phyloP scores from a whole-genome alignment of 2,113 vertebrate genomes.

The Synodontis membranacea region DNA sequence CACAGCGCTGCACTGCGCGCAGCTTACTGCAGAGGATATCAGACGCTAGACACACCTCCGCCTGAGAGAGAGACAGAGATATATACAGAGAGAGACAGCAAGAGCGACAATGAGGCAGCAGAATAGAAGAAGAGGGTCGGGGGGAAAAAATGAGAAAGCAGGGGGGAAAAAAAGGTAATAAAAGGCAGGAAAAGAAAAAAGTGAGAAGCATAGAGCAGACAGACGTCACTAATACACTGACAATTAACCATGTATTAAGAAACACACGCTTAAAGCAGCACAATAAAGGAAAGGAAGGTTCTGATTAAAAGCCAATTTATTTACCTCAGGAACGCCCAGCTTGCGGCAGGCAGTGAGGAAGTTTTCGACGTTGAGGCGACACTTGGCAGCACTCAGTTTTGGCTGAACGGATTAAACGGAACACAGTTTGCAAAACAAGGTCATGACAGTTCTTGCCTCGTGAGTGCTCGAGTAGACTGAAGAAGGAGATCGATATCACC shows the following conservation, averaged over 20 bases:
- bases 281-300: neutral
- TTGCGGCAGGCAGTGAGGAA: conserved; percentile 84
- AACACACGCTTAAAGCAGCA: conserved; percentile 21
- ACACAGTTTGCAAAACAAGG: neutral
- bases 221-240: neutral
- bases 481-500: neutral
- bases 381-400: conserved; percentile 82
- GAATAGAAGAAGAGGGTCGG: neutral
- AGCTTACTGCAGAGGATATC: conserved; percentile 82
- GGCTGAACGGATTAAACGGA: conserved; percentile 69
- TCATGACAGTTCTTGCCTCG: neutral
- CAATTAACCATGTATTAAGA: neutral
- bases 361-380: conserved; percentile 84
- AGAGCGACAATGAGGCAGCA: conserved; percentile 17
- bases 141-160: neutral
- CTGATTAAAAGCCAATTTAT: neutral
- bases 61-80: conserved; percentile 62
- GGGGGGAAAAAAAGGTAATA: neutral
- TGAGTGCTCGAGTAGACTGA: neutral
- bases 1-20: conserved; percentile 74
- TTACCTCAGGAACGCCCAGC: conserved; percentile 86
- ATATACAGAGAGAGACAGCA: neutral
- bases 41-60: conserved; percentile 77
- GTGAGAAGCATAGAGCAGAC: neutral
- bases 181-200: conserved; percentile 20